phyloP scores from a whole-genome alignment of 2,113 vertebrate genomes.

The Typhlomys cinereus region DNA sequence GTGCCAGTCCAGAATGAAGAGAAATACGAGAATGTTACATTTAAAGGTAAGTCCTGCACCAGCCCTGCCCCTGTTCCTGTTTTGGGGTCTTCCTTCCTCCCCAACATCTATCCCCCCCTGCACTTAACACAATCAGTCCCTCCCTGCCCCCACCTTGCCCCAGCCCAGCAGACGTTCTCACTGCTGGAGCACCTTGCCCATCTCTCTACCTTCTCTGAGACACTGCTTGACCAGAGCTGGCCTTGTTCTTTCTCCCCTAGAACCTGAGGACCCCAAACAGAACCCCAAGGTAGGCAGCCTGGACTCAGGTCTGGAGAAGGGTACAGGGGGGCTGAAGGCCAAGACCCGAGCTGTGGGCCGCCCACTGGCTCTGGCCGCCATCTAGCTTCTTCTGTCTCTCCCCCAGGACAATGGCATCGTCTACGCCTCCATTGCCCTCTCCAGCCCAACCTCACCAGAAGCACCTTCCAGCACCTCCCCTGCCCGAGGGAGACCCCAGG shows the following conservation, averaged over 20 bases:
- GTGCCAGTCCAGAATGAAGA: neutral
- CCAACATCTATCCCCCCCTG: neutral
- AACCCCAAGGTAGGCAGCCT: constrained; percentile 29
- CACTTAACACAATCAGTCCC: neutral
- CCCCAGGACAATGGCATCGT: neutral
- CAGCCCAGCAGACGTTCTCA: neutral
- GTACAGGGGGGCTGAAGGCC: neutral
- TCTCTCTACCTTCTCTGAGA: neutral
- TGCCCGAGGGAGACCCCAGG: neutral
- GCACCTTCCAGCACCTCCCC: neutral
- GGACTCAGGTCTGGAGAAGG: neutral
- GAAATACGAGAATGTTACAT: neutral
- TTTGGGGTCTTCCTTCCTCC: neutral
- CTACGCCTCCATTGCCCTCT: constrained; percentile 52
- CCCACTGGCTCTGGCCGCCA: neutral
- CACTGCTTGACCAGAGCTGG: neutral
- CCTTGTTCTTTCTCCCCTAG: constrained; percentile 17
- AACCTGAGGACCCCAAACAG: neutral
- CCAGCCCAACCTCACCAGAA: neutral
- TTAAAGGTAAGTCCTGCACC: constrained; percentile 2
- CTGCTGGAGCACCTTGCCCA: neutral
- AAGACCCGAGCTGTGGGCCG: neutral
- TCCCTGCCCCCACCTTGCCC: neutral
- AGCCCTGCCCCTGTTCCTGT: neutral
- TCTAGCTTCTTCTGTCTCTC: neutral